Percentiles rank a stretch among this genome's conserved stretches.
Evolutionary conservation across 2,113 vertebrate genomes (phyloP).

Genomic region (Poecile atricapillus): DNA sequence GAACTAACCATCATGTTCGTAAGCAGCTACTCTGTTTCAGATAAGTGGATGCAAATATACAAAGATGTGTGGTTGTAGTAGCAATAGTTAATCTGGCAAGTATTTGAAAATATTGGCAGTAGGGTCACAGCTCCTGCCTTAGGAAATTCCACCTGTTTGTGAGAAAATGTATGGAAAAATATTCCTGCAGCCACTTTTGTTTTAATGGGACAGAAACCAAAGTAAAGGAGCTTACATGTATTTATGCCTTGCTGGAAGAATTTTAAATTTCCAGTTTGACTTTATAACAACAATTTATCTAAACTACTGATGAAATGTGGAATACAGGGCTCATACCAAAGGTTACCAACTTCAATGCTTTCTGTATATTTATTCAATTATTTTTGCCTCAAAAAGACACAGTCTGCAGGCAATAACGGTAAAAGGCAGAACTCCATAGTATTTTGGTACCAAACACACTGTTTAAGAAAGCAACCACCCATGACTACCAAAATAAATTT

Average conservation of each 20-base stretch:
- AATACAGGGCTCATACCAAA: background rate
- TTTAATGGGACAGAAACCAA: background rate
- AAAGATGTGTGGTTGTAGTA: background rate
- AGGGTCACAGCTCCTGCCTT: background rate
- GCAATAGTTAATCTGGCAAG: accelerated
- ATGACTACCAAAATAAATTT: background rate
- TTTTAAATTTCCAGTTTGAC: background rate
- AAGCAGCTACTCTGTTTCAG: background rate
- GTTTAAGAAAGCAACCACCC: background rate
- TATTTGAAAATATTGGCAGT: background rate
- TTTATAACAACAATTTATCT: background rate
- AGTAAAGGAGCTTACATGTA: background rate
- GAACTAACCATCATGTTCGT: background rate
- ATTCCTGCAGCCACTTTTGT: background rate
- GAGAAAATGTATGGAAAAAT: background rate
- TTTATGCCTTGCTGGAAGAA: background rate
- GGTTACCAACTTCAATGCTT: background rate
- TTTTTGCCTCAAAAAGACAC: background rate
- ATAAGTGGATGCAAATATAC: background rate
- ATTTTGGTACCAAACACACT: background rate
- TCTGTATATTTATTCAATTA: background rate
- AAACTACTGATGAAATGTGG: background rate
- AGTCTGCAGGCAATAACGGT: background rate
- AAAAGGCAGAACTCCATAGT: background rate
- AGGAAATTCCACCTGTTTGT: background rate